phyloP scores from a whole-genome alignment of 2,888 invertebrate genomes.

The Trachelus troglodyta region DNA sequence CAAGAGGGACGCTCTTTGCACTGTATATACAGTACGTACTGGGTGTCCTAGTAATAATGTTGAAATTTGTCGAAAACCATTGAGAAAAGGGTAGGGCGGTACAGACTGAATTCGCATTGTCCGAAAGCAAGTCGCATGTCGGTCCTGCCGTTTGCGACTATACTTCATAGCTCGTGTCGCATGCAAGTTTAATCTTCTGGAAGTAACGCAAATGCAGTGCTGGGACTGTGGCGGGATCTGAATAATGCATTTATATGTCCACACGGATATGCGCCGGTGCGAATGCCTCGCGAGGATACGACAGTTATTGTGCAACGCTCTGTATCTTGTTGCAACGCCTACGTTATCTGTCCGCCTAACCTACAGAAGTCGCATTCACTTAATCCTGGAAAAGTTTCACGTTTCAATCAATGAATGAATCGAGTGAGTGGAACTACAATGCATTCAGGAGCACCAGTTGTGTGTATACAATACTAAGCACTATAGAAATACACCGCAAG shows the following conservation, averaged over 20 bases:
- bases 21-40: neutral
- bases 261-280: slow-evolving; percentile 37
- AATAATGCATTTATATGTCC: slow-evolving; percentile 56
- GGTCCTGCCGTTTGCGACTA: slow-evolving; percentile 49
- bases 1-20: neutral
- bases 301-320: slow-evolving; percentile 3
- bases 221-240: slow-evolving; percentile 25
- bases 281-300: slow-evolving; percentile 45
- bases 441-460: neutral
- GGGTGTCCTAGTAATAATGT: slow-evolving; percentile 39
- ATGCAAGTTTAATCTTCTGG: slow-evolving; percentile 65
- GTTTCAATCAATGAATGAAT: neutral
- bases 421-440: neutral
- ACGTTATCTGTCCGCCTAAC: neutral
- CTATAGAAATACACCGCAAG: neutral
- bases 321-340: neutral
- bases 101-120: slow-evolving; percentile 38
- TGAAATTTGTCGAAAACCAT: slow-evolving; percentile 41
- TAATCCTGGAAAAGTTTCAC: neutral
- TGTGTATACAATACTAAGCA: neutral
- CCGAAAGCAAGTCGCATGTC: slow-evolving; percentile 59
- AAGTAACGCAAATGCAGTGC: slow-evolving; percentile 61
- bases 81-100: neutral
- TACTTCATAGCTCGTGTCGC: slow-evolving; percentile 52
- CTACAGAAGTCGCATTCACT: neutral